Conservation (phyloP, 2,113 vertebrate species). For the Prunella fulvescens region DNA sequence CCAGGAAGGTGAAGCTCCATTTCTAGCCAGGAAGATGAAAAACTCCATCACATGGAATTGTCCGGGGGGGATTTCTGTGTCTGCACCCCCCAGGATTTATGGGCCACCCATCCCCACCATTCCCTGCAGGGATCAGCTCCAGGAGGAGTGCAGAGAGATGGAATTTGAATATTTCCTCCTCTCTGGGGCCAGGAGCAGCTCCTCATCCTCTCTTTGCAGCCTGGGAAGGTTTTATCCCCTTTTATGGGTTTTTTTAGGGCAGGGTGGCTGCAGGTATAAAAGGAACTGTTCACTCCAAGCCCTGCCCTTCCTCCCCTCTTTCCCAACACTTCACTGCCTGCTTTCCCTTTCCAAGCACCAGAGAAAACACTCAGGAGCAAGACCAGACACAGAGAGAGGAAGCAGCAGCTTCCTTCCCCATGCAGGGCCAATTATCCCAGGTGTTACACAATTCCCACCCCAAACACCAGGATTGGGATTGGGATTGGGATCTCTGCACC, state of each 20-base stretch:
- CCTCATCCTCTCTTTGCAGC: neutral
- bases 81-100: neutral
- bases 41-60: neutral
- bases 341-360: neutral
- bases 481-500: neutral
- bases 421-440: neutral
- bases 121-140: neutral
- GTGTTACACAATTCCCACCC: neutral
- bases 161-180: neutral
- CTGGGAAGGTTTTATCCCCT: fast-evolving
- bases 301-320: neutral
- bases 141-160: neutral
- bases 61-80: neutral
- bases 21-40: neutral
- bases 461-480: fast-evolving
- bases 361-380: neutral
- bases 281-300: neutral
- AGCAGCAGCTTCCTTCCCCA: neutral
- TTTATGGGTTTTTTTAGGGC: neutral
- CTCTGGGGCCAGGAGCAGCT: neutral
- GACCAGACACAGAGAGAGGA: conserved; percentile 4
- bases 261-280: neutral
- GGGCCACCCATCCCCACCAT: neutral
- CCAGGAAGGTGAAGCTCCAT: neutral
- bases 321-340: neutral